These are phyloP conservation scores for Diaperis boleti DNA, from an alignment of 2,888 invertebrate genomes.

Conservation along the genomic window DNA sequence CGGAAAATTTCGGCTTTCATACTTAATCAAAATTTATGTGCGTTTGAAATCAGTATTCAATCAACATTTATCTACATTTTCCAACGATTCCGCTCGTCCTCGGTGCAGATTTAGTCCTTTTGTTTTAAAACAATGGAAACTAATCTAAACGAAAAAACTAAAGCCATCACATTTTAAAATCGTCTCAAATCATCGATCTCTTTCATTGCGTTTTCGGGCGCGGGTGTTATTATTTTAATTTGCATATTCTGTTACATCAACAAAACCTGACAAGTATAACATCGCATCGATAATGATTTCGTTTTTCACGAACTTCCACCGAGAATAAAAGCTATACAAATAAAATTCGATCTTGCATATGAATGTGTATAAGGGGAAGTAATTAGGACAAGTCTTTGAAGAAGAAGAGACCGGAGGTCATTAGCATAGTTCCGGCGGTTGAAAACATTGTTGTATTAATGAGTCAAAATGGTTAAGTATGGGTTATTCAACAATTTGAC, in stretches of 20 bases:
- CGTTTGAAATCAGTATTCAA: background rate
- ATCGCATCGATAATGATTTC: no score
- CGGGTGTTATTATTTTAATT: no score
- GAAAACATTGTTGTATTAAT: conserved; percentile 13
- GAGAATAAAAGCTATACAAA: no score
- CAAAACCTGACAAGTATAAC: no score
- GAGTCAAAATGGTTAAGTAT: no score
- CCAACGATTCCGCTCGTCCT: background rate
- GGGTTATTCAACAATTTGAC: no score
- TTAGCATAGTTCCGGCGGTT: conserved; percentile 20
- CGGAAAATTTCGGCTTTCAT: background rate
- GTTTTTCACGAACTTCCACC: no score
- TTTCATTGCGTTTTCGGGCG: no score
- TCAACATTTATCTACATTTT: background rate
- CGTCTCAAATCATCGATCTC: no score
- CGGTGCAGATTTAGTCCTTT: background rate
- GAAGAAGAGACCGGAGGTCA: conserved; percentile 14
- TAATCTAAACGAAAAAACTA: background rate
- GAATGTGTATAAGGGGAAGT: conserved; percentile 25
- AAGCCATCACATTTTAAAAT: no score
- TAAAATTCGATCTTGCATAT: conserved; percentile 24
- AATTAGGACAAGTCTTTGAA: conserved; percentile 22
- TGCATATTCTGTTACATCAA: no score
- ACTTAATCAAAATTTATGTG: background rate
- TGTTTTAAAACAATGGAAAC: background rate